phyloP scores from a whole-genome alignment of 1,140 invertebrate species.

The Drosophila carrolli region DNA sequence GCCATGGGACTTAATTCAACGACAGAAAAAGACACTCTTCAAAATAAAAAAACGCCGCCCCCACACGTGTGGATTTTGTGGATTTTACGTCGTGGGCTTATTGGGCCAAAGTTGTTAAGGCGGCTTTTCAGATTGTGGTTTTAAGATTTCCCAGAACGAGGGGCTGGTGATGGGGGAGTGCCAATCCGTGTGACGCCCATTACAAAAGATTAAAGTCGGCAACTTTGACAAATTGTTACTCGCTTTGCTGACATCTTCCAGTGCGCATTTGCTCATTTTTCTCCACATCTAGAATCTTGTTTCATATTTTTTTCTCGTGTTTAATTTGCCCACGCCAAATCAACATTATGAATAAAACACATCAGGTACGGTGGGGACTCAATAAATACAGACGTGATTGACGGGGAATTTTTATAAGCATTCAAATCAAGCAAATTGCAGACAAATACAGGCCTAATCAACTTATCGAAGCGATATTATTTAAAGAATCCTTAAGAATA shows the following conservation, averaged over 20 bases:
- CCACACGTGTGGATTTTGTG: slow-evolving; percentile 48
- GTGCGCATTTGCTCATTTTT: slow-evolving; percentile 65
- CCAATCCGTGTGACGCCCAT: slow-evolving; percentile 23
- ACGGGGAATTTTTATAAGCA: too few species aligned
- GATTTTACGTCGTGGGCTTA: slow-evolving; percentile 38
- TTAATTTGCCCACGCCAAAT: slow-evolving; percentile 53
- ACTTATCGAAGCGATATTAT: too few species aligned
- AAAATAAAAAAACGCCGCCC: not conserved
- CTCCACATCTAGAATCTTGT: slow-evolving; percentile 38
- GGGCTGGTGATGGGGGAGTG: slow-evolving; percentile 4
- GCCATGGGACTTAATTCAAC: slow-evolving; percentile 23
- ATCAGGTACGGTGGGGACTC: slow-evolving; percentile 6
- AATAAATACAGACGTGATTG: not conserved
- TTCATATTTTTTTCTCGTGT: slow-evolving; percentile 23
- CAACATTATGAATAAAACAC: slow-evolving; percentile 53
- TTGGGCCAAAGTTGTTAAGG: slow-evolving; percentile 55
- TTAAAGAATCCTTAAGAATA: too few species aligned
- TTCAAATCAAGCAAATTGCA: too few species aligned
- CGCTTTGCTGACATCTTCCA: slow-evolving; percentile 71
- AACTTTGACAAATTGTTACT: slow-evolving; percentile 79
- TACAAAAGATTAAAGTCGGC: slow-evolving; percentile 49
- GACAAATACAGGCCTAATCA: too few species aligned
- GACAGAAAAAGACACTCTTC: slow-evolving; percentile 20
- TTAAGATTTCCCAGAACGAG: slow-evolving; percentile 43
- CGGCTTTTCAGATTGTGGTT: slow-evolving; percentile 57